Evolutionary conservation across 2,888 invertebrate genomes (phyloP), one percentile per base, ranked within the genome.

Genomic region (Drosophila koepferae): DNA sequence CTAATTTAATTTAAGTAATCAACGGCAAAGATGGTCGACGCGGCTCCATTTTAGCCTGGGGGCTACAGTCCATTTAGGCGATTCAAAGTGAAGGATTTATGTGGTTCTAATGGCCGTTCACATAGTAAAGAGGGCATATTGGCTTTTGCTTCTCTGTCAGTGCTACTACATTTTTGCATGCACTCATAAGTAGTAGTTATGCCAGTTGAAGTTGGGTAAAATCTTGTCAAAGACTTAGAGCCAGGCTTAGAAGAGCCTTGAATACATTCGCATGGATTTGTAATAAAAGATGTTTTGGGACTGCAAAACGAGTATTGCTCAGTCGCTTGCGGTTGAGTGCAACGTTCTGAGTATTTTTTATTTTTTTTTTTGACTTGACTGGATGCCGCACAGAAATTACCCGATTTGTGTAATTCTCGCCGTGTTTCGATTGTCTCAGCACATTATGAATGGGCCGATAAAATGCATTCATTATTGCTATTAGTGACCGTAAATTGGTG

Each of bases 401-500:
- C 48, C 65, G 63, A 81, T 76, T 88, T 72, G 62, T 77, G 68
- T 75, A 78, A 74, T 76, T 74, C 67, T 71, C 72, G 74, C 23
- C 72, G 70, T 72, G 63, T 71, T 75, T 76, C 74, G 86, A 86
- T 78, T 81, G 73, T 76, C 77, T 49, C 63, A 12, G 23, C 43
- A 69, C 80, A 83, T 90, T 91, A 90, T 90, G 86, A 77, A 91
- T 89, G 86, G 83, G 65, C 77, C 79, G 80, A 86, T 91, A 91
- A 91, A 91, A 81, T 91, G 82, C 87, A 86, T 88, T 89, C 84
- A 80, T 91, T 91, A 91, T 91, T 89, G 90, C 90, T 82, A 91
- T 91, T 91, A 91, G 87, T 82, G 86, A 64, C 83, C 89, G 81
- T 91, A 91, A 91, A 91, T 87, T 91, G 82, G 78, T 68, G 76